Evolutionary conservation across 2,797 vertebrate genomes (phyloP).

Genomic region (Chrysolophus pictus): DNA sequence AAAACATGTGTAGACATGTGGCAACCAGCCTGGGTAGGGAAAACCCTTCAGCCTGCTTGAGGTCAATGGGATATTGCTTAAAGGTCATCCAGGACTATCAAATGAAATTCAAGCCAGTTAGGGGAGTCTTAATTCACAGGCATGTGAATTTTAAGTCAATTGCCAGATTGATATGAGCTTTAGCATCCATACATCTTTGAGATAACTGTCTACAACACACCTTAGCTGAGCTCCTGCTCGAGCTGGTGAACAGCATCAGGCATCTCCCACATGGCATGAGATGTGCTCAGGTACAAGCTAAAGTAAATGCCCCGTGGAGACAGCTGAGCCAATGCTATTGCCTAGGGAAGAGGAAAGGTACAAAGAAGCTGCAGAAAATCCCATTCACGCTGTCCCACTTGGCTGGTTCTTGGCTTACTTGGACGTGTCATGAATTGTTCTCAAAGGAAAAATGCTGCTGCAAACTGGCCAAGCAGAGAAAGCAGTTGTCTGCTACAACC

Average conservation of each 20-base stretch:
- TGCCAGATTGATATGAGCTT: background rate
- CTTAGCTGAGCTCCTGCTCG: background rate
- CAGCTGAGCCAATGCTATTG: background rate
- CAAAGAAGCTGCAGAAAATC: background rate
- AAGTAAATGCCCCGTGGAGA: background rate
- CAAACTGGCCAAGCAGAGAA: background rate
- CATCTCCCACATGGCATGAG: rapidly evolving
- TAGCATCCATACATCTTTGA: background rate
- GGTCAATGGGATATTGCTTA: background rate
- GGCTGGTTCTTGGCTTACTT: conserved; percentile 17
- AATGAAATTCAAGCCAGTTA: background rate
- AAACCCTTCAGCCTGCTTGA: background rate
- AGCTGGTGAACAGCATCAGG: rapidly evolving
- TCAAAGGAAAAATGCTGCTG: background rate
- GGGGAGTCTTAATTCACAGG: background rate
- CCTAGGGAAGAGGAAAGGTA: background rate
- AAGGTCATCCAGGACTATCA: background rate
- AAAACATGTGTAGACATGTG: background rate
- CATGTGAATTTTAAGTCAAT: background rate
- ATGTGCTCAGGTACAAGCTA: background rate
- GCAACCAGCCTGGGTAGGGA: background rate
- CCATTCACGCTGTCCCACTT: conserved; percentile 4
- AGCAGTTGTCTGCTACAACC: background rate
- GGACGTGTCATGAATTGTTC: background rate
- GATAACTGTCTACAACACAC: background rate